Base-by-base conservation (phyloP, 2,113 vertebrate species). In the Symphodus melops region DNA sequence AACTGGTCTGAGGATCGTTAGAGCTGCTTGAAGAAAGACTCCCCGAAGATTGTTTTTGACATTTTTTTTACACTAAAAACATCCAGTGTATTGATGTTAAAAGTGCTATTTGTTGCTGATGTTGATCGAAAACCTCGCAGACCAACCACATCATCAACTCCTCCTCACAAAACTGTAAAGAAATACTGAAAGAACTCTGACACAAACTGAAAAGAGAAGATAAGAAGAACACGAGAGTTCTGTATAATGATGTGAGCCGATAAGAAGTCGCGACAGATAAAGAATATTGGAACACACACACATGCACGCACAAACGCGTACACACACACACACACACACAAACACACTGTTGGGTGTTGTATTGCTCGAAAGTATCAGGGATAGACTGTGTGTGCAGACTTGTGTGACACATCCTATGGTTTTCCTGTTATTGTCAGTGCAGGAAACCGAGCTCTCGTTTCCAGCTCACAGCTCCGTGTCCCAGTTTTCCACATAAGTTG, bases 351-450 rank as follows among this genome's bases (percentile, higher is more conserved):
- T 49, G 39, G 21, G 46, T 17, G 44, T 33, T 21, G 14, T 9
- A 53, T 51, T 80, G 58, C 58, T 65, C 33, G 62, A 56, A 51
- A 70, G 57, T 28, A 42, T 72, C 33, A 48, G 21, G 48, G 28
- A 41, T 46, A 75, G 37, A 66, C 10, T 21, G 61, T 48, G 36
- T n/a, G 33, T 49, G 12, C 5, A 28, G 21, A 37, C 13, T 53
- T 3, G n/a, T 68, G 62, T 77, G 63, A 76, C 66, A 86, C 79
- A 82, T 91, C 85, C 88, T 76, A 83, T 81, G 63, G 62, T 77
- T 90, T 91, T 94, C 94, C 94, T 92, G 91, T 93, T 87, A 93
- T 93, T 93, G 91, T 89, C 77, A 73, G 65, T 51, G 66, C 81
- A 91, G 90, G 91, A 94, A 94, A 75, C 81, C 11, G 63, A 75